Conservation (phyloP, 2,113 vertebrate species). For the Petaurus breviceps region DNA sequence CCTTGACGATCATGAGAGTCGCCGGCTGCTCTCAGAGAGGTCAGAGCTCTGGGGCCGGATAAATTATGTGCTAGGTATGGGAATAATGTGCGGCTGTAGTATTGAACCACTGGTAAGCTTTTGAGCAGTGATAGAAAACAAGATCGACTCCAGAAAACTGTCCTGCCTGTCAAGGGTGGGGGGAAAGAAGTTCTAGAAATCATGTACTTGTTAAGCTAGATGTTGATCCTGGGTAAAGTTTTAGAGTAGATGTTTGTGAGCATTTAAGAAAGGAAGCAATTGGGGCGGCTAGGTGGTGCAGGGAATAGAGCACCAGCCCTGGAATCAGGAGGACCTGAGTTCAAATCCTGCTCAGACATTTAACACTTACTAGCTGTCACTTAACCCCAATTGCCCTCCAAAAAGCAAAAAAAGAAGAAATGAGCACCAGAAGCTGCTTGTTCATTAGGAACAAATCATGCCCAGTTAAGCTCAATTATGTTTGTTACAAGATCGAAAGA, state of each 20-base stretch:
- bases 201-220: background rate
- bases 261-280: background rate
- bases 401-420: background rate
- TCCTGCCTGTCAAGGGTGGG: background rate
- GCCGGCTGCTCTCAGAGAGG: background rate
- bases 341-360: too few species aligned
- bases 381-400: too few species aligned
- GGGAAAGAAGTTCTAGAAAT: background rate
- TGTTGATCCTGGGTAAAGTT: background rate
- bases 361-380: too few species aligned
- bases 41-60: background rate
- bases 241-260: background rate
- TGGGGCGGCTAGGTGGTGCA: too few species aligned
- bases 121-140: background rate
- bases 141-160: background rate
- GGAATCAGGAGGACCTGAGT: too few species aligned
- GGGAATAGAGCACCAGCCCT: too few species aligned
- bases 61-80: background rate
- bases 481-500: background rate
- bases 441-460: background rate
- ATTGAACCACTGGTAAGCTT: background rate
- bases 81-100: background rate
- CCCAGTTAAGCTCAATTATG: background rate
- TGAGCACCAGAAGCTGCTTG: background rate
- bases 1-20: too few species aligned